A percentile compares a stretch with the other conserved stretches of the same genome.
Evolutionary conservation across 2,113 vertebrate genomes (phyloP).

Genomic region (Cyprinodon tularosa): DNA sequence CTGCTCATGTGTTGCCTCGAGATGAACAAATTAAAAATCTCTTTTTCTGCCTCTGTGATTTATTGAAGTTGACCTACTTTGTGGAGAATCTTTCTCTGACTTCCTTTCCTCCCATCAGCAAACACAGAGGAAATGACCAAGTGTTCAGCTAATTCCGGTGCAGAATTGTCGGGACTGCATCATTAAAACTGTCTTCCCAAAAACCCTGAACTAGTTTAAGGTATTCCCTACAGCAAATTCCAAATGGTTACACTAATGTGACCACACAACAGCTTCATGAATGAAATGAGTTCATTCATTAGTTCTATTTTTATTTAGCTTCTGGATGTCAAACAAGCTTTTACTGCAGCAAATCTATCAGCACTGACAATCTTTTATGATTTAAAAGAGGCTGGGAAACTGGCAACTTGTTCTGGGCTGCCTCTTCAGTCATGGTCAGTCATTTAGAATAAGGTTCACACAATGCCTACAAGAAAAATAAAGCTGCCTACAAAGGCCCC

Average conservation of each 20-base stretch:
- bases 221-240: conserved; percentile 1
- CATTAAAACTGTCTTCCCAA: conserved; percentile 7
- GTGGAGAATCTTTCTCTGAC: conserved; percentile 17
- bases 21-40: conserved; percentile 63
- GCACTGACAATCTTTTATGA: background rate
- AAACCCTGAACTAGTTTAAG: conserved; percentile 14
- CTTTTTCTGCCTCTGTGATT: conserved; percentile 49
- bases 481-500: too few relatives aligned
- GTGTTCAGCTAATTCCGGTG: conserved; percentile 24
- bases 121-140: conserved; percentile 41
- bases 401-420: background rate
- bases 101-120: conserved; percentile 21
- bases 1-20: conserved; percentile 58
- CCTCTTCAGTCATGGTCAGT: background rate
- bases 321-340: background rate
- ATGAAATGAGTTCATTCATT: background rate
- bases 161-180: conserved; percentile 24
- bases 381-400: background rate
- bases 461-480: background rate
- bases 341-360: background rate
- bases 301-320: background rate
- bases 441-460: background rate
- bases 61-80: conserved; percentile 66
- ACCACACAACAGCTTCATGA: background rate
- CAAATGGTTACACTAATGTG: background rate